phyloP scores from a whole-genome alignment of 2,888 invertebrate genomes.

The Dicyrtomina minuta region DNA sequence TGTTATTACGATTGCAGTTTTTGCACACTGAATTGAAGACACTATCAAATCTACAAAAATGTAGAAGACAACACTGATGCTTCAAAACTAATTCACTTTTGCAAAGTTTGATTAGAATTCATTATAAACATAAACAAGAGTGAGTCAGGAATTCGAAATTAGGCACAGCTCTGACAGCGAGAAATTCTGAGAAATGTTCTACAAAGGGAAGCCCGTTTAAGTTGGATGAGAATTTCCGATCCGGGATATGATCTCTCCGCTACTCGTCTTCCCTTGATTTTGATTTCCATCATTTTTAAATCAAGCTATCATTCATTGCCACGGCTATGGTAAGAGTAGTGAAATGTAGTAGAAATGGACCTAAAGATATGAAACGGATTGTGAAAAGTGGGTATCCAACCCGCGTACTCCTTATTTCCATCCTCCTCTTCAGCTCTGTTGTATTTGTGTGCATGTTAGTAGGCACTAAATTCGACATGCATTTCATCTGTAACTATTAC shows the following conservation, averaged over 20 bases:
- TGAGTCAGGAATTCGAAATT: too few relatives aligned
- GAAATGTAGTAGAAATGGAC: not conserved
- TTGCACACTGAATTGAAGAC: too few relatives aligned
- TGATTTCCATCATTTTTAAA: slow-evolving; percentile 26
- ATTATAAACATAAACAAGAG: too few relatives aligned
- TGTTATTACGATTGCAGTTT: too few relatives aligned
- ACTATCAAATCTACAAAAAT: too few relatives aligned
- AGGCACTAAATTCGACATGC: not conserved
- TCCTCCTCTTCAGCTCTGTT: not conserved
- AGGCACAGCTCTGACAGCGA: too few relatives aligned
- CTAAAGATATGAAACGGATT: not conserved
- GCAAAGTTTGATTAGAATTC: too few relatives aligned
- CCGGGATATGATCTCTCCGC: too few relatives aligned
- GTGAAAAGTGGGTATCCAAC: not conserved
- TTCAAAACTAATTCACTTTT: too few relatives aligned
- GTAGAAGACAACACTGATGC: too few relatives aligned
- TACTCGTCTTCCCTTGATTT: not conserved
- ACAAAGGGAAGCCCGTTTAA: not conserved
- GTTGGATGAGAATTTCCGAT: not conserved
- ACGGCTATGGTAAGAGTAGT: not conserved
- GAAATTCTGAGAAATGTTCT: not conserved
- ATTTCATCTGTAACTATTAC: not conserved
- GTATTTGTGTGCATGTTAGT: not conserved
- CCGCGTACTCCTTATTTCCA: not conserved
- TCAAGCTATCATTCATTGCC: slow-evolving; percentile 20